These are phyloP conservation scores for Oceanodroma tethys DNA, from an alignment of 2,113 vertebrate genomes.

Conservation along the genomic window DNA sequence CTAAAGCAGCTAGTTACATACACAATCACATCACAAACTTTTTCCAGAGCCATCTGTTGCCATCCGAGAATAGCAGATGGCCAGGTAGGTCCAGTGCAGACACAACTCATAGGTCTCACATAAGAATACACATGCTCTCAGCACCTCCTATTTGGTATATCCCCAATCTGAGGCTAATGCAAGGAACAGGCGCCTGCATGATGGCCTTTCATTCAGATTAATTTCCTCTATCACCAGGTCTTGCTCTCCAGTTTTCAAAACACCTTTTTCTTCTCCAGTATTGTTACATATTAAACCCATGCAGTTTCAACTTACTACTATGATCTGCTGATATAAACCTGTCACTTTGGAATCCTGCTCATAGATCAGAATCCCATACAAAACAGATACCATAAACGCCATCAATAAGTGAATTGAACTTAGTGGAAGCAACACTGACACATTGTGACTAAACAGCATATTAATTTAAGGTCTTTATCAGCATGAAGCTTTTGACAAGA, in stretches of 20 bases:
- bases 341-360: not conserved
- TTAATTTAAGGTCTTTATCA: not conserved
- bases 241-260: not conserved
- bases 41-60: not conserved
- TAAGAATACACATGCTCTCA: not conserved
- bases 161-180: accelerated
- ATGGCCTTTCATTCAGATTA: not conserved
- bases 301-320: not conserved
- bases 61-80: not conserved
- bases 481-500: not conserved
- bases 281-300: not conserved
- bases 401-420: not conserved
- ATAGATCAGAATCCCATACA: not conserved
- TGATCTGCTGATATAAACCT: not conserved
- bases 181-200: not conserved
- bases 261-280: not conserved
- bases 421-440: not conserved
- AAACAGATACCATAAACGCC: not conserved
- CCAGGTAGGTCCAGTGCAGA: not conserved
- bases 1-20: not conserved
- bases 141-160: not conserved
- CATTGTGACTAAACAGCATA: not conserved
- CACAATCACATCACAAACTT: not conserved
- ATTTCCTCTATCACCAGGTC: not conserved
- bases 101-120: not conserved